These are phyloP conservation scores for Athetis lepigone DNA, from an alignment of 2,888 invertebrate genomes.

Conservation along the genomic window DNA sequence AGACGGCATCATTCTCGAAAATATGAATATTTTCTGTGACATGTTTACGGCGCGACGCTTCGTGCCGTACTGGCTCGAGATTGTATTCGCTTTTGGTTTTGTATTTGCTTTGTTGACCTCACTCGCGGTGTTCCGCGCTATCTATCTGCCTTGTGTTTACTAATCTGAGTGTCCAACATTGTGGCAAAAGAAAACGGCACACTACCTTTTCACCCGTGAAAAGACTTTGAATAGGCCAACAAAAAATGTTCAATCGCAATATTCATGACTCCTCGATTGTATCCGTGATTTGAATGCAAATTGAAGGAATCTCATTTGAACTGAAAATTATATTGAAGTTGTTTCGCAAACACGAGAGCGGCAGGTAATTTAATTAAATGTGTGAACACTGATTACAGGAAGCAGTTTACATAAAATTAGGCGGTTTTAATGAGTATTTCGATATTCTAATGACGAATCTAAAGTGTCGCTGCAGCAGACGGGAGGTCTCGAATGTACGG, in stretches of 20 bases:
- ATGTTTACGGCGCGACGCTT: no score
- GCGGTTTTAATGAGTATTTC: conserved; percentile 71
- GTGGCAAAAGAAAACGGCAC: conserved; percentile 44
- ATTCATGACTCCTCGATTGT: conserved; percentile 73
- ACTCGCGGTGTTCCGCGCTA: no score
- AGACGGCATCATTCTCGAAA: no score
- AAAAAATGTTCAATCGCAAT: conserved; percentile 71
- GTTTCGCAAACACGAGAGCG: conserved; percentile 68
- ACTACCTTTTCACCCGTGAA: conserved; percentile 55
- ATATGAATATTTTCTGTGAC: no score
- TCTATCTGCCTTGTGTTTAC: no score
- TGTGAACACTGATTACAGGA: conserved; percentile 75
- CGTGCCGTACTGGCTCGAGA: no score
- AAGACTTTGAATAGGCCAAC: conserved; percentile 62
- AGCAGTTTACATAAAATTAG: conserved; percentile 74
- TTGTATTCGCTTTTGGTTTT: no score
- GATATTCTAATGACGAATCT: conserved; percentile 81
- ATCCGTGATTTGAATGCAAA: conserved; percentile 77
- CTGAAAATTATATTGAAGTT: conserved; percentile 77
- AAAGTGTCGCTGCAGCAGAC: conserved; percentile 72
- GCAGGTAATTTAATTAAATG: conserved; percentile 79
- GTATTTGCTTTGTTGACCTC: no score
- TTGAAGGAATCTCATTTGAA: conserved; percentile 72
- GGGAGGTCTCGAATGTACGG: conserved; percentile 59
- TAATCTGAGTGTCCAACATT: conserved; percentile 43